Percentiles rank a stretch among this genome's conserved stretches.
Evolutionary conservation across 2,113 vertebrate species (phyloP).

Genomic region (Periophthalmus modestus): DNA sequence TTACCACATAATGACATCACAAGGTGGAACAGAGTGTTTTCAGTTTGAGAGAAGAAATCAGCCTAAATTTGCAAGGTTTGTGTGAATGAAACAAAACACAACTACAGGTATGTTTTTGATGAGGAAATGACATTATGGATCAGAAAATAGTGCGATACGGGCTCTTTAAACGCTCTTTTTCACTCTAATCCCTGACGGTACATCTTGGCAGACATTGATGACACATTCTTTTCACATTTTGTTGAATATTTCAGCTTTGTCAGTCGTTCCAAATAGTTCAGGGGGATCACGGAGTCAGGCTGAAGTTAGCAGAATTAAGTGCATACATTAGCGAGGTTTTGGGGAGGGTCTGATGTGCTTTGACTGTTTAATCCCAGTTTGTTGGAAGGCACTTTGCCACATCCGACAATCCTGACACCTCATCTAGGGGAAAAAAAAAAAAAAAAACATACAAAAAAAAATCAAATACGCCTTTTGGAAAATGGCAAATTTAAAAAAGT

Average conservation of each 20-base stretch:
- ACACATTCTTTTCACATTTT: slow-evolving; percentile 40
- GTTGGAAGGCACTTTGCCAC: slow-evolving; percentile 73
- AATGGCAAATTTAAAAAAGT: slow-evolving; percentile 44
- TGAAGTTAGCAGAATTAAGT: slow-evolving; percentile 68
- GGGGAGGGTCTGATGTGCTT: slow-evolving; percentile 50
- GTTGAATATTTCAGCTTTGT: slow-evolving; percentile 56
- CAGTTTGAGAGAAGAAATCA: too few relatives aligned
- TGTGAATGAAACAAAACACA: too few relatives aligned
- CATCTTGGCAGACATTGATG: slow-evolving; percentile 30
- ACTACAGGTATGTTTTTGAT: too few relatives aligned
- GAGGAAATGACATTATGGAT: too few relatives aligned
- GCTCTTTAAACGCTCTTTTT: slow-evolving; percentile 1
- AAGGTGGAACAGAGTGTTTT: too few relatives aligned
- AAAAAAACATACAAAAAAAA: slow-evolving; percentile 19
- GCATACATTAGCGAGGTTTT: slow-evolving; percentile 58
- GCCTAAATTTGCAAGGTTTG: too few relatives aligned
- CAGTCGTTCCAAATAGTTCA: slow-evolving; percentile 55
- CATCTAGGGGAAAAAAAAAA: slow-evolving; percentile 82
- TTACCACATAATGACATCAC: too few relatives aligned
- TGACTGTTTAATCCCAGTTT: slow-evolving; percentile 63
- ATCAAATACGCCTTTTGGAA: slow-evolving; percentile 69
- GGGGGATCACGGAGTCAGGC: slow-evolving; percentile 52
- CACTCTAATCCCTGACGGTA: slow-evolving; percentile 24
- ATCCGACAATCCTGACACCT: slow-evolving; percentile 78
- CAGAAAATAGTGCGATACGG: too few relatives aligned